phyloP scores from a whole-genome alignment of 2,113 vertebrate species.

The Chlorodrepanis virens region DNA sequence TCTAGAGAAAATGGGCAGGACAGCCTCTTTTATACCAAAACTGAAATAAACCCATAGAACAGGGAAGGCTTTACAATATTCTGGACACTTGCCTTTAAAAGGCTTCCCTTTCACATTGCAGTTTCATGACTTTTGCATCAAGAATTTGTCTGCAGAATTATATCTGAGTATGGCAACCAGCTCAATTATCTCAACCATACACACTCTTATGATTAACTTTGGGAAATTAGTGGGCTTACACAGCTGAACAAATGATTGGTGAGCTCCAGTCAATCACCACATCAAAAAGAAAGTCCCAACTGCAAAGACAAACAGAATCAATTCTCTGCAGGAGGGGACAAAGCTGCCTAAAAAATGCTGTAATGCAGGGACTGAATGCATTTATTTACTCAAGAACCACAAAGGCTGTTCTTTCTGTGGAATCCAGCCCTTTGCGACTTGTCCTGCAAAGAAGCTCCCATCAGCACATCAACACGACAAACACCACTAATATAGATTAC shows the following conservation, averaged over 20 bases:
- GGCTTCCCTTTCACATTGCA: conserved; percentile 15
- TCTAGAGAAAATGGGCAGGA: conserved; percentile 48
- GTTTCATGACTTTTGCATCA: conserved; percentile 27
- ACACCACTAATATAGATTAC: not conserved
- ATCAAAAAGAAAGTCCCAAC: not conserved
- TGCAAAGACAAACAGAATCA: conserved; percentile 20
- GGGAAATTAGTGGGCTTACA: conserved; percentile 21
- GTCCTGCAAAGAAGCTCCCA: not conserved
- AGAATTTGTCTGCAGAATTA: conserved; percentile 56
- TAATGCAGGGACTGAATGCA: not conserved
- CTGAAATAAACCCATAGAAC: conserved; percentile 42
- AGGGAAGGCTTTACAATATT: conserved; percentile 22
- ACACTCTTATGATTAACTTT: conserved; percentile 5
- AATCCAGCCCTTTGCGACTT: not conserved
- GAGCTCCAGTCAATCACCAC: conserved; percentile 13
- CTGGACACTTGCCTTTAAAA: conserved; percentile 30
- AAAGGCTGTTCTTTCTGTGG: not conserved
- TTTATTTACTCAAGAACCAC: conserved; percentile 3
- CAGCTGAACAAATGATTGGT: conserved; percentile 32
- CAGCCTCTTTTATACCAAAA: conserved; percentile 54
- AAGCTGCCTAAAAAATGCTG: conserved; percentile 6
- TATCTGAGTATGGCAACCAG: not conserved
- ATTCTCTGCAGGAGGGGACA: not conserved
- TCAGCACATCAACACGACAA: not conserved
- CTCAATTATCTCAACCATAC: conserved; percentile 31